Percentiles rank a stretch among this genome's conserved stretches.
Evolutionary conservation across 2,888 invertebrate genomes (phyloP).

Genomic region (Meteorus colon): DNA sequence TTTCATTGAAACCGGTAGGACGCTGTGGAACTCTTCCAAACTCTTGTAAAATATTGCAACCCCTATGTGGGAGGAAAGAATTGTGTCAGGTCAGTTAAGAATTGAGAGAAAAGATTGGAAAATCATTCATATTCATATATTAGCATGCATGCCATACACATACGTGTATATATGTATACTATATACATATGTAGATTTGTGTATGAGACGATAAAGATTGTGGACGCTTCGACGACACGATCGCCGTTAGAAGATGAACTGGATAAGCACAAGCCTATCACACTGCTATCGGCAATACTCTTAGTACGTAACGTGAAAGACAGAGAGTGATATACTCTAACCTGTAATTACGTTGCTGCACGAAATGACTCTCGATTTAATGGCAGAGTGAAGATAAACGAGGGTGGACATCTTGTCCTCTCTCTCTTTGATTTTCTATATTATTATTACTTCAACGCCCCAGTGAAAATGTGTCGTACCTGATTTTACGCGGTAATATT

Average conservation of each 20-base stretch:
- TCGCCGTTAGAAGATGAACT: constrained; percentile 43
- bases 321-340: constrained; percentile 32
- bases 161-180: neutral
- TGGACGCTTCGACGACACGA: constrained; percentile 36
- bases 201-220: neutral
- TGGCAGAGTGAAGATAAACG: constrained; percentile 43
- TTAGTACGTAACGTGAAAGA: constrained; percentile 44
- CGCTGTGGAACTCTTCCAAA: no score
- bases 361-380: constrained; percentile 49
- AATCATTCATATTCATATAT: no score
- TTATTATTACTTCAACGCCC: constrained; percentile 50
- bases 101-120: neutral
- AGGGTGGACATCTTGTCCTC: constrained; percentile 47
- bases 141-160: no score
- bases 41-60: no score
- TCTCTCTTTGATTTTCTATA: constrained; percentile 47
- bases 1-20: no score
- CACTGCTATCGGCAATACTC: constrained; percentile 45
- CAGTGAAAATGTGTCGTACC: constrained; percentile 40
- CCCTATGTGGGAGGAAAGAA: no score
- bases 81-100: neutral
- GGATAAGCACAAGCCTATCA: constrained; percentile 37
- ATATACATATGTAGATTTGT: neutral
- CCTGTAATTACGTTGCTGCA: constrained; percentile 55
- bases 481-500: constrained; percentile 40